Percentiles rank a stretch among this genome's conserved stretches.
Evolutionary conservation across 2,113 vertebrate genomes (phyloP).

Genomic region (Anthoscopus minutus): DNA sequence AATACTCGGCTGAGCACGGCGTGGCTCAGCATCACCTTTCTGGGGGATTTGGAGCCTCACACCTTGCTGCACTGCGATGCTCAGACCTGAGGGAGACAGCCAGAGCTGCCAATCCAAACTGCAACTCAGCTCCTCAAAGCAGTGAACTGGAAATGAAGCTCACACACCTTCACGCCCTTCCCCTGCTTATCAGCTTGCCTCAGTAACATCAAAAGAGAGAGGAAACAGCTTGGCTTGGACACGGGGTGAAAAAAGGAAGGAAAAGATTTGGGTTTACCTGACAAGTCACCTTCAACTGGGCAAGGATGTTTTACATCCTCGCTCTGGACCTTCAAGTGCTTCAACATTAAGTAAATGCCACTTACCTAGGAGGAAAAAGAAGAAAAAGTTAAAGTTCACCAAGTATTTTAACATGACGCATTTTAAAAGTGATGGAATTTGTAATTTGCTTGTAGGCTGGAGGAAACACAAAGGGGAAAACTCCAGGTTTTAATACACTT

Average conservation of each 20-base stretch:
- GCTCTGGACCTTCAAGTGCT: slow-evolving; percentile 13
- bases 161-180: background rate
- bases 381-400: slow-evolving; percentile 30
- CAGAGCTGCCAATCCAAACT: background rate
- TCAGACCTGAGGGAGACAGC: background rate
- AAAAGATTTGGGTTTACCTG: slow-evolving; percentile 32
- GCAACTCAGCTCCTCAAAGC: background rate
- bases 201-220: background rate
- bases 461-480: background rate
- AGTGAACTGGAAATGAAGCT: background rate
- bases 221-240: background rate
- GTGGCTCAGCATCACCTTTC: background rate
- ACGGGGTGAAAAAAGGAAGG: background rate
- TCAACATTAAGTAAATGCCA: slow-evolving; percentile 66
- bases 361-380: slow-evolving; percentile 67
- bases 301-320: slow-evolving; percentile 19
- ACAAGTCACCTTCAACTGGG: background rate
- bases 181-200: background rate
- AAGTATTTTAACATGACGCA: background rate
- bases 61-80: background rate
- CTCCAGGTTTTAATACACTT: slow-evolving; percentile 19
- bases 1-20: background rate
- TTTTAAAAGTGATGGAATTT: slow-evolving; percentile 6
- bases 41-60: background rate
- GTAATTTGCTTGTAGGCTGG: slow-evolving; percentile 1